phyloP scores from a whole-genome alignment of 1,140 invertebrate species.

The Himalopsyche phryganea region DNA sequence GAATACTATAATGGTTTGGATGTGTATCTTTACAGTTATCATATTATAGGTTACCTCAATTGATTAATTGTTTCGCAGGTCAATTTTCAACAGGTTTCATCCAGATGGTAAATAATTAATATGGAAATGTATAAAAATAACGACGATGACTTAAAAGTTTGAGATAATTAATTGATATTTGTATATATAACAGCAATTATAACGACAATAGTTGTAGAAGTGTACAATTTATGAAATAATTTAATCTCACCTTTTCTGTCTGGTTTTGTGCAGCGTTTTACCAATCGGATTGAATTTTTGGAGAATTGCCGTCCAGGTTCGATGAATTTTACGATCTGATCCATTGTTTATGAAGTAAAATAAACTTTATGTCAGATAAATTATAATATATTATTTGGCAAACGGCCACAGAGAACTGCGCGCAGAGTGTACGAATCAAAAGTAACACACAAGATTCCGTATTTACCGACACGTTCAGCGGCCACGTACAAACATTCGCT shows the following conservation, averaged over 20 bases:
- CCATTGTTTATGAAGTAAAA: constrained; percentile 66
- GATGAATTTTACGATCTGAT: constrained; percentile 92
- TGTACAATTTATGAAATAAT: background rate
- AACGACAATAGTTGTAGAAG: no score
- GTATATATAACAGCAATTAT: no score
- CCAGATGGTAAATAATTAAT: no score
- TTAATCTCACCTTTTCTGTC: constrained; percentile 86
- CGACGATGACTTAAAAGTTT: no score
- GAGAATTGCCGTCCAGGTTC: constrained; percentile 95
- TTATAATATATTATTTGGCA: constrained; percentile 9
- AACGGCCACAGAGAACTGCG: constrained; percentile 10
- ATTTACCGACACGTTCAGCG: constrained; percentile 5
- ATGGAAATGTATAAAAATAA: no score
- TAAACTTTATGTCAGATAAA: constrained; percentile 5
- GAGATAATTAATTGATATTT: no score
- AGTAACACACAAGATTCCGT: constrained; percentile 3
- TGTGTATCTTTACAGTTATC: no score
- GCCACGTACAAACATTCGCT: constrained; percentile 29
- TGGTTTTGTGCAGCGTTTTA: constrained; percentile 99
- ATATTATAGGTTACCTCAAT: no score
- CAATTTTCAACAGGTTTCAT: no score
- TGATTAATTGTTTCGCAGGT: no score
- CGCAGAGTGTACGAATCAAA: background rate
- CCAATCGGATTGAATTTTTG: constrained; percentile 95
- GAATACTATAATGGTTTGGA: no score